phyloP scores from a whole-genome alignment of 1,140 invertebrate species.

The Prorops nasuta region DNA sequence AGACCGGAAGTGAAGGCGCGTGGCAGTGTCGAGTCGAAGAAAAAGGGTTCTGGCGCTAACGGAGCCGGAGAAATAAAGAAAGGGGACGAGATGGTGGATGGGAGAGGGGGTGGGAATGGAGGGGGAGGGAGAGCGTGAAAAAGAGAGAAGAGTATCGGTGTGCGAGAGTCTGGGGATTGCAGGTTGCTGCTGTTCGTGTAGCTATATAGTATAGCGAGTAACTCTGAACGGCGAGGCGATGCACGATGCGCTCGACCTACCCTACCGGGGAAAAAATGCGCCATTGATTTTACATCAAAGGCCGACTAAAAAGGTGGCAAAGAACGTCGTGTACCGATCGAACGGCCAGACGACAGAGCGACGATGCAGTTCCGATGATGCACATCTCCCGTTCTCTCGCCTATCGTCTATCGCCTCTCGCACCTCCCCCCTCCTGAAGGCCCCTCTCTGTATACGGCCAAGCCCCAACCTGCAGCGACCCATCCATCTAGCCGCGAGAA shows the following conservation, averaged over 20 bases:
- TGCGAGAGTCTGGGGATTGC: too few species aligned
- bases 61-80: too few species aligned
- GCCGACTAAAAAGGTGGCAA: slow-evolving; percentile 53
- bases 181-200: too few species aligned
- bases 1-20: too few species aligned
- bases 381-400: slow-evolving; percentile 29
- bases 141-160: slow-evolving; percentile 17
- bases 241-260: slow-evolving; percentile 44
- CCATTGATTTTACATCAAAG: slow-evolving; percentile 58
- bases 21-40: too few species aligned
- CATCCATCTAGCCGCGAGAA: too few species aligned
- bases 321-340: slow-evolving; percentile 50
- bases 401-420: slow-evolving; percentile 9
- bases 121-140: slow-evolving; percentile 25
- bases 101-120: too few species aligned
- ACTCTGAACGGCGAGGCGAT: too few species aligned
- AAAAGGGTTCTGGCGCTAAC: too few species aligned
- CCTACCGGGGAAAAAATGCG: slow-evolving; percentile 45
- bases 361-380: slow-evolving; percentile 50
- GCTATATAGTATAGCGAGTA: too few species aligned
- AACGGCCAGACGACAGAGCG: slow-evolving; percentile 43
- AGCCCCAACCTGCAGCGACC: slow-evolving; percentile 4
- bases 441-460: too few species aligned
- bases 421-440: slow-evolving; percentile 5
- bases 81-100: too few species aligned